Evolutionary conservation across 2,888 invertebrate genomes (phyloP), one percentile per base, ranked within the genome.

Genomic region (Hemithea aestivaria): DNA sequence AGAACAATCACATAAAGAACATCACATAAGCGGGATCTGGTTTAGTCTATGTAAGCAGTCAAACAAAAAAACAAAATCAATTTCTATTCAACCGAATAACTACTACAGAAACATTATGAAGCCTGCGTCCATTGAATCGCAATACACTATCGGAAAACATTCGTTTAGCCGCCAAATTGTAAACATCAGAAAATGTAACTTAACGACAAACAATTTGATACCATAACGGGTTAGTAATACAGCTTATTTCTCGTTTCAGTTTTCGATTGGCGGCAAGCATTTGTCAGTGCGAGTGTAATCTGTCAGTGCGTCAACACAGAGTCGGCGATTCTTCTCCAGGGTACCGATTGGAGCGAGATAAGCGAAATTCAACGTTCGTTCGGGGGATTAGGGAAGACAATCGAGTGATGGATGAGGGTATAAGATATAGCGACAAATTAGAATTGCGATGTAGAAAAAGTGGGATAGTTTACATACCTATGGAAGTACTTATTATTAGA

Each of bases 281-380:
- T 78, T 73, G 72, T 75, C 71, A 68, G 64, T 60, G 60, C 42
- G 65, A 63, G 64, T 60, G 73, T 76, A 75, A 78, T 78, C 74
- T 63, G 73, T 75, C 73, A 66, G 66, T 71, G 62, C 69, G 73
- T 76, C 69, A 66, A 71, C 73, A 70, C 70, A 67, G 53, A 69
- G 67, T 68, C 73, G 68, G 66, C 64, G 71, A 74, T 77, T 73
- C 70, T 73, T 75, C 75, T 70, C 66, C 66, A 66, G 68, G 68
- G 72, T 70, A 60, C 70, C 73, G 79, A 79, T 77, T 76, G 80
- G 79, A 75, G 68, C 57, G 51, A 68, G 78, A 78, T 78, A 78
- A 76, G 68, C 68, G 59, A 70, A 73, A 73, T 67, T 70, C 67
- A 57, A 68, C 69, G 62, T 63, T 73, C 66, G 69, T 65, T 62